These are phyloP conservation scores for Drosophila prosaltans DNA, from an alignment of 1,140 invertebrate genomes.

Conservation along the genomic window DNA sequence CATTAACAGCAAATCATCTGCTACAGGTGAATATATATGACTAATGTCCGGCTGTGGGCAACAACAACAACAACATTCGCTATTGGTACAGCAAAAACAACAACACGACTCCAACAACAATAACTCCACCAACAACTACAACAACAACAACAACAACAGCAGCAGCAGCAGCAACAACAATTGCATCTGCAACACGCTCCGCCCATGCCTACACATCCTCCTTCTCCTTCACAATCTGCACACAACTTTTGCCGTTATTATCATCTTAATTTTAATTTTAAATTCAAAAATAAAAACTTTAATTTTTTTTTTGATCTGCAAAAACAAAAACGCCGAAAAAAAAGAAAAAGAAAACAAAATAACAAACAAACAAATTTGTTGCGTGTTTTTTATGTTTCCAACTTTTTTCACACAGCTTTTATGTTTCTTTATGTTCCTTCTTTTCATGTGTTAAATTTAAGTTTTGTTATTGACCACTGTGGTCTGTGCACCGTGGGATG, in stretches of 20 bases:
- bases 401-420: conserved; percentile 42
- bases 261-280: conserved; percentile 19
- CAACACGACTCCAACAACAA: conserved; percentile 25
- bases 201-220: conserved; percentile 41
- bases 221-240: conserved; percentile 15
- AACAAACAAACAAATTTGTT: conserved; percentile 42
- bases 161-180: conserved; percentile 28
- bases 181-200: conserved; percentile 32
- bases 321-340: conserved; percentile 55
- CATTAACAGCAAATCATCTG: conserved; percentile 48
- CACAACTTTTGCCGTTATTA: conserved; percentile 49
- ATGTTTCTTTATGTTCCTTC: conserved; percentile 4
- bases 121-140: conserved; percentile 27
- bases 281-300: conserved; percentile 57
- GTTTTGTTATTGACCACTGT: not conserved
- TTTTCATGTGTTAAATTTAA: not conserved
- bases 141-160: conserved; percentile 11
- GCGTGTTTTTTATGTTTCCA: conserved; percentile 49
- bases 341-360: conserved; percentile 49
- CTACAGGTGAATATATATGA: conserved; percentile 77
- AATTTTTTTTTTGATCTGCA: conserved; percentile 47
- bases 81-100: conserved; percentile 35
- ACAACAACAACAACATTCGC: conserved; percentile 49
- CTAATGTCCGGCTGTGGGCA: conserved; percentile 66
- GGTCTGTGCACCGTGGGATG: not conserved